A percentile compares a stretch with the other conserved stretches of the same genome.
These are phyloP conservation scores for Cepaea hortensis DNA, from an alignment of 2,888 invertebrate species.

Conservation along the genomic window DNA sequence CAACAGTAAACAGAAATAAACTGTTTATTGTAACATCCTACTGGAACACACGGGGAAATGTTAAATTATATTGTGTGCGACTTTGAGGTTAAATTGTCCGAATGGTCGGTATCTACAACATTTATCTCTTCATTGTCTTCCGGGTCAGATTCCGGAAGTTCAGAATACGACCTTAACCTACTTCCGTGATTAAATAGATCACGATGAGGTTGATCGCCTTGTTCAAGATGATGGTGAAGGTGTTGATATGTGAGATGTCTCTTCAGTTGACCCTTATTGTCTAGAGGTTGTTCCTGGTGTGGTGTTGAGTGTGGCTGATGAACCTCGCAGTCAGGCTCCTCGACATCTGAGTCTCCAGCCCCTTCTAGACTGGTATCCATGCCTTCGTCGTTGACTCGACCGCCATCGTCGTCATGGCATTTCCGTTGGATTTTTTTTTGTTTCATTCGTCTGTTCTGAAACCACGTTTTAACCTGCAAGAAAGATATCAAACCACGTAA, in stretches of 20 bases:
- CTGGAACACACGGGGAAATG: not conserved
- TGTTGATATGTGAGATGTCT: slow-evolving; percentile 25
- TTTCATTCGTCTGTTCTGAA: slow-evolving; percentile 94
- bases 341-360: slow-evolving; percentile 51
- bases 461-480: slow-evolving; percentile 95
- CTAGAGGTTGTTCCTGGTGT: not conserved
- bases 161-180: slow-evolving; percentile 47
- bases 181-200: not conserved
- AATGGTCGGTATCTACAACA: slow-evolving; percentile 65
- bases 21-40: not conserved
- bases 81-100: slow-evolving; percentile 8
- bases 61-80: not conserved
- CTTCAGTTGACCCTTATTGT: not conserved
- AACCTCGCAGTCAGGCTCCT: slow-evolving; percentile 31
- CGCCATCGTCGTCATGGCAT: slow-evolving; percentile 58
- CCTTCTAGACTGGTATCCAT: slow-evolving; percentile 54
- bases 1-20: not conserved
- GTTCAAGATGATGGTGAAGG: slow-evolving; percentile 18
- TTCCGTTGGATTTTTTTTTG: slow-evolving; percentile 76
- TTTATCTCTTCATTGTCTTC: slow-evolving; percentile 66
- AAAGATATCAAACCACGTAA: not conserved
- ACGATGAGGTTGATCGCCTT: not conserved
- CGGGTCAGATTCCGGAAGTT: slow-evolving; percentile 49
- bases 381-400: slow-evolving; percentile 26
- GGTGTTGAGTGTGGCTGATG: slow-evolving; percentile 23